These are phyloP conservation scores for Lycopodina hypogea DNA, from an alignment of 37 sponge, comb jelly and placozoan species.

Conservation along the genomic window DNA sequence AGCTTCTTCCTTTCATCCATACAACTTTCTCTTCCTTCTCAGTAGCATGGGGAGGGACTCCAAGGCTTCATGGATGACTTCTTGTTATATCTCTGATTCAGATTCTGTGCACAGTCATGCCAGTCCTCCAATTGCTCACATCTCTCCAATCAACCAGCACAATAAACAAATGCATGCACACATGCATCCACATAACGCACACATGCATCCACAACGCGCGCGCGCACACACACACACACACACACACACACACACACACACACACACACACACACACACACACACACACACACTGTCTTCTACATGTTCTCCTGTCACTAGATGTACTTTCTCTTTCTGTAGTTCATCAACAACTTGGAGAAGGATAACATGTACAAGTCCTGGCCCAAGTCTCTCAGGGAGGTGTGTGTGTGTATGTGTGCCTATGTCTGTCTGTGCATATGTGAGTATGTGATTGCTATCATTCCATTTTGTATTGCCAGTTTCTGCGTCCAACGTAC, in stretches of 20 bases:
- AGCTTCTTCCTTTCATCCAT: no score
- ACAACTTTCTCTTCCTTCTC: no score
- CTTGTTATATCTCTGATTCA: no score
- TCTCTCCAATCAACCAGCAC: no score
- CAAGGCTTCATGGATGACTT: no score
- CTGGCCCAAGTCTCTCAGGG: slow-evolving; percentile 80
- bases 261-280: no score
- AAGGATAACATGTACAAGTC: slow-evolving; percentile 57
- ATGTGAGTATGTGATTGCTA: slow-evolving; percentile 2
- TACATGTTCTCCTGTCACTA: no score
- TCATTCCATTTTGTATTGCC: neutral
- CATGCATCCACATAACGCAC: neutral
- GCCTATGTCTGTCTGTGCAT: slow-evolving; percentile 10
- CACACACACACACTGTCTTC: no score
- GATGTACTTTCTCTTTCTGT: neutral
- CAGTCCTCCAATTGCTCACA: no score
- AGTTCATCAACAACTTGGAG: slow-evolving; percentile 92
- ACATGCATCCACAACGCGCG: neutral
- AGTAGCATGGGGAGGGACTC: no score
- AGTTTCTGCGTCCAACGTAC: slow-evolving; percentile 72
- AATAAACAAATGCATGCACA: neutral
- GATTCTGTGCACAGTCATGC: no score
- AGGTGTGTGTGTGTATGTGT: slow-evolving; percentile 19
- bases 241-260: neutral
- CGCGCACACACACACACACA: neutral